Conservation (phyloP, 2,797 vertebrate species). For the Artibeus lituratus region DNA sequence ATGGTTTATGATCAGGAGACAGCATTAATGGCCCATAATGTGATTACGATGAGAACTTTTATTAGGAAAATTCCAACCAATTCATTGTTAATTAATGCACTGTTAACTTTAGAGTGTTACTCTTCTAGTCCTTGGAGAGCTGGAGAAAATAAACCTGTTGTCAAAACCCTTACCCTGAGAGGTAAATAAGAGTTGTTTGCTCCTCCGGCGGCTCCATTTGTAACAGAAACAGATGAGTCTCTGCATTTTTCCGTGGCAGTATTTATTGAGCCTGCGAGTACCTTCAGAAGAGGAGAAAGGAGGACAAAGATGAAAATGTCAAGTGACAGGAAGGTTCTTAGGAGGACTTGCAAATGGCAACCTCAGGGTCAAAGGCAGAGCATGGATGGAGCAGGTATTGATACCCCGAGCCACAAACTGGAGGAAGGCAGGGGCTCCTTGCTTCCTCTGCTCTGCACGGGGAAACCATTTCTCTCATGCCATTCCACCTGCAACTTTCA, state of each 20-base stretch:
- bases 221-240: slow-evolving; percentile 77
- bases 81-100: slow-evolving; percentile 81
- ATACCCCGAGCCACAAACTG: rapidly evolving
- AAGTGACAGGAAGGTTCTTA: neutral
- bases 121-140: slow-evolving; percentile 75
- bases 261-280: slow-evolving; percentile 72
- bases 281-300: slow-evolving; percentile 38
- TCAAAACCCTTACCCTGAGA: slow-evolving; percentile 72
- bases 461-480: rapidly evolving
- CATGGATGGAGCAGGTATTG: rapidly evolving
- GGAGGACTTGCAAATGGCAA: neutral
- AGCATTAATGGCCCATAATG: slow-evolving; percentile 80
- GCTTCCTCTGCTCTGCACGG: rapidly evolving
- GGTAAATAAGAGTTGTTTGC: slow-evolving; percentile 78
- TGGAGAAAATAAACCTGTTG: slow-evolving; percentile 75
- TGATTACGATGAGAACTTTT: slow-evolving; percentile 77
- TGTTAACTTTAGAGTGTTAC: slow-evolving; percentile 76
- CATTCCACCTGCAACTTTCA: too few relatives aligned
- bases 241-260: slow-evolving; percentile 36
- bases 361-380: neutral
- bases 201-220: slow-evolving; percentile 66
- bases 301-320: slow-evolving; percentile 12
- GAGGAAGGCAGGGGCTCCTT: rapidly evolving
- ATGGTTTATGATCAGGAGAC: slow-evolving; percentile 71
- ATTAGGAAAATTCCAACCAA: slow-evolving; percentile 78